phyloP scores from a whole-genome alignment of 92 coral and sea anemone genomes.

The Palythoa grandiflora region DNA sequence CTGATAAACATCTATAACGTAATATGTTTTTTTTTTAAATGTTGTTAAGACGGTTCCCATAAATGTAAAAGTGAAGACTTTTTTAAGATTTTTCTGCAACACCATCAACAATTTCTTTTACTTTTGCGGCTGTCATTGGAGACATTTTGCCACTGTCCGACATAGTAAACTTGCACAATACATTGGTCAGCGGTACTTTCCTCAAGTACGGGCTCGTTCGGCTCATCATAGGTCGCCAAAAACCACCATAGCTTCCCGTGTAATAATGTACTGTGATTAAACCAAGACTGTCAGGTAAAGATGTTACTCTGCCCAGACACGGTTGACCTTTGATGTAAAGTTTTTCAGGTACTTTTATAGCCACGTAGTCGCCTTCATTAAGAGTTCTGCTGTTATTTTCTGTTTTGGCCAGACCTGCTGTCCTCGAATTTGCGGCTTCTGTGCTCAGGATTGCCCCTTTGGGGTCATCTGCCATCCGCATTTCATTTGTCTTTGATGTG shows the following conservation, averaged over 20 bases:
- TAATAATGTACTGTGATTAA: constrained; percentile 87
- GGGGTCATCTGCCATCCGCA: constrained; percentile 48
- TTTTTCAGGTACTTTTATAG: constrained; percentile 90
- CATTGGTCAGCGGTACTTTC: constrained; percentile 76
- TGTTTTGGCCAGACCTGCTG: neutral
- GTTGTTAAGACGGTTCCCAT: neutral
- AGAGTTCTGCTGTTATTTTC: constrained; percentile 33
- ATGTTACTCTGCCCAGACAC: constrained; percentile 87
- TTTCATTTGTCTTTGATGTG: constrained; percentile 56
- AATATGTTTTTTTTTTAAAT: too few species aligned
- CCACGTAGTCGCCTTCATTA: constrained; percentile 89
- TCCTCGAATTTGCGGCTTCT: neutral
- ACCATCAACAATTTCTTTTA: constrained; percentile 75
- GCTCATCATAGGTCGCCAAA: constrained; percentile 99
- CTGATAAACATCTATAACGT: neutral
- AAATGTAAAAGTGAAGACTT: neutral
- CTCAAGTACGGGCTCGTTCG: constrained; percentile 94
- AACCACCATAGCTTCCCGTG: constrained; percentile 87
- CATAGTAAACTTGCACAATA: constrained; percentile 89
- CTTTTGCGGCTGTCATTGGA: constrained; percentile 81
- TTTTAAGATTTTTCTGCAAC: constrained; percentile 5
- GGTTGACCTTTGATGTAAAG: constrained; percentile 97
- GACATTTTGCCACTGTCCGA: constrained; percentile 85
- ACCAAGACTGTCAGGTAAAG: constrained; percentile 71
- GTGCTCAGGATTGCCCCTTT: neutral